Conservation (phyloP, 1,140 invertebrate species). For the Zaprionus africanus region DNA sequence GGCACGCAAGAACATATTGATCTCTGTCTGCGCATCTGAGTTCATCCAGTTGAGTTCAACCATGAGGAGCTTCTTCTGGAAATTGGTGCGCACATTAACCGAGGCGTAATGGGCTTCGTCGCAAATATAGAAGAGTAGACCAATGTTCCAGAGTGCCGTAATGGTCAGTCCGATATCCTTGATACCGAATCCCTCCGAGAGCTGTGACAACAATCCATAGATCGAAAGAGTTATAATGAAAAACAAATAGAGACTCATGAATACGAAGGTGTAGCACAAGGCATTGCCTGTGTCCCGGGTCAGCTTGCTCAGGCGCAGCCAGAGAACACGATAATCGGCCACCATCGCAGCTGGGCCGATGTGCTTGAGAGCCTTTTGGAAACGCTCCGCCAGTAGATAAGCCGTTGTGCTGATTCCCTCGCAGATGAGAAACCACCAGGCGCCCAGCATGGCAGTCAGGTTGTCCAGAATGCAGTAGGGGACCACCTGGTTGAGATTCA, state of each 20-base stretch:
- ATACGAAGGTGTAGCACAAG: conserved; percentile 87
- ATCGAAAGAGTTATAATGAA: conserved; percentile 89
- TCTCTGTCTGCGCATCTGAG: conserved; percentile 87
- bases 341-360: conserved; percentile 87
- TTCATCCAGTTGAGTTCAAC: conserved; percentile 89
- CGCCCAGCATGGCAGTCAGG: conserved; percentile 87
- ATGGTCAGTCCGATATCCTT: conserved; percentile 88
- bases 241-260: conserved; percentile 88
- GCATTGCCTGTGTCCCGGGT: conserved; percentile 87
- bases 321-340: conserved; percentile 87
- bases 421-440: conserved; percentile 88
- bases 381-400: conserved; percentile 87
- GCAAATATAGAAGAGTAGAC: conserved; percentile 88
- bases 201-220: conserved; percentile 88
- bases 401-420: conserved; percentile 87
- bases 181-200: conserved; percentile 88
- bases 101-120: conserved; percentile 89
- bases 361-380: conserved; percentile 87
- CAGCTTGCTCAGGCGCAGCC: conserved; percentile 88
- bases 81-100: conserved; percentile 87
- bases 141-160: conserved; percentile 87
- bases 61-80: conserved; percentile 89
- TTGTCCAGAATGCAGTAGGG: conserved; percentile 88
- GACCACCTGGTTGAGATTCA: conserved; percentile 87
- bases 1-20: conserved; percentile 89